These are phyloP conservation scores for Ploceus nigricollis DNA, from an alignment of 2,113 vertebrate species.

Conservation along the genomic window DNA sequence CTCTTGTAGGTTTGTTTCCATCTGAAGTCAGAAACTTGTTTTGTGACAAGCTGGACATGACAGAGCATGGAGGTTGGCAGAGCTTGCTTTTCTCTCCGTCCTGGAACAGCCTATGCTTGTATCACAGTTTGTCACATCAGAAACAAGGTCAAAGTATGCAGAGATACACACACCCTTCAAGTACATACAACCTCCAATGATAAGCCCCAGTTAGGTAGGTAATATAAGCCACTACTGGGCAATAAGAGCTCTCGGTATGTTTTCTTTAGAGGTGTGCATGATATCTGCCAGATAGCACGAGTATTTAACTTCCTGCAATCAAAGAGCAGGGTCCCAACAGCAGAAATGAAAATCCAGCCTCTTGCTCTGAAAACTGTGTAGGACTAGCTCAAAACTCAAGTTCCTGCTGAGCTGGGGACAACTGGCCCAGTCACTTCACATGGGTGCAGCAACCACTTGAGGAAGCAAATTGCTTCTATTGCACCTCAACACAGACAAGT, in stretches of 20 bases:
- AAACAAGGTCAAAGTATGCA: background rate
- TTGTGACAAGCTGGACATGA: background rate
- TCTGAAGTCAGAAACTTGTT: background rate
- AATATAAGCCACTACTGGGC: background rate
- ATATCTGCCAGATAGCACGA: background rate
- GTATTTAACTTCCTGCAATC: background rate
- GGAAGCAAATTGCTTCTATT: background rate
- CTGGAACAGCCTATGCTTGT: background rate
- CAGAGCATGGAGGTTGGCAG: background rate
- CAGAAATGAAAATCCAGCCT: background rate
- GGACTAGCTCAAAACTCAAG: background rate
- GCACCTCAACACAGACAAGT: fast-evolving
- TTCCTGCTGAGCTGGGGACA: background rate
- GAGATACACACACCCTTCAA: background rate
- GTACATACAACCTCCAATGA: background rate
- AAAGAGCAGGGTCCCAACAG: background rate
- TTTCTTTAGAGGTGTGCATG: background rate
- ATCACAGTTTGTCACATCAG: background rate
- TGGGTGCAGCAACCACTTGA: fast-evolving
- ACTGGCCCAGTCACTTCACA: background rate
- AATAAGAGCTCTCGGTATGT: background rate
- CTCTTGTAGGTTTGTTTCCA: background rate
- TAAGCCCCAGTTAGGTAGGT: background rate
- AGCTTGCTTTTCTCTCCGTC: background rate
- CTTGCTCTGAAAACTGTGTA: fast-evolving